phyloP scores from a whole-genome alignment of 2,888 invertebrate genomes.

The Pogonocherus hispidulus region DNA sequence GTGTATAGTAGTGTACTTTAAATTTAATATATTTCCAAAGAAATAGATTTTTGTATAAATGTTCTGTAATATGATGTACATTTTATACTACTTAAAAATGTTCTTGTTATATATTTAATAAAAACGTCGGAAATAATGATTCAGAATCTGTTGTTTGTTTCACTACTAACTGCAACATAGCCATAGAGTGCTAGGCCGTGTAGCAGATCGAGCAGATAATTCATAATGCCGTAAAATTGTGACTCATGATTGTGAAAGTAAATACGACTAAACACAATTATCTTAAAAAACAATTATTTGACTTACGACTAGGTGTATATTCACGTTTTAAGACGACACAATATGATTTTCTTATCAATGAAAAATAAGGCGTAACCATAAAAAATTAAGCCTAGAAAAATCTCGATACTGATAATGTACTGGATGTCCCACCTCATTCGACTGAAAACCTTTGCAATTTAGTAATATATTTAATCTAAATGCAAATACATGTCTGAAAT shows the following conservation, averaged over 20 bases:
- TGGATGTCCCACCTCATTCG: background rate
- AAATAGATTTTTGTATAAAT: constrained; percentile 64
- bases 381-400: constrained; percentile 16
- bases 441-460: too few relatives aligned
- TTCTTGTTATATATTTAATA: constrained; percentile 68
- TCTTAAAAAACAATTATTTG: constrained; percentile 32
- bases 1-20: constrained; percentile 63
- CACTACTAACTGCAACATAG: background rate
- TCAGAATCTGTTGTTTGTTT: constrained; percentile 33
- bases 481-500: too few relatives aligned
- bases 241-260: constrained; percentile 40
- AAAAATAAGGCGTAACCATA: constrained; percentile 13
- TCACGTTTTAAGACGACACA: constrained; percentile 26
- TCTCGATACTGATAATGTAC: background rate
- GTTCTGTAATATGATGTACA: constrained; percentile 62
- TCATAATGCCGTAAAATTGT: constrained; percentile 28
- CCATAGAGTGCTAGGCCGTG: background rate
- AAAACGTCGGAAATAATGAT: constrained; percentile 57
- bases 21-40: constrained; percentile 68
- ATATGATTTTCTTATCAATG: constrained; percentile 26
- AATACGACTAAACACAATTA: constrained; percentile 30
- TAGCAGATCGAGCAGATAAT: constrained; percentile 28
- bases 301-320: constrained; percentile 26
- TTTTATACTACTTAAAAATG: constrained; percentile 67
- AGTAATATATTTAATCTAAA: too few relatives aligned